Evolutionary conservation across 2,888 invertebrate species (phyloP).

Genomic region (Hesperia comma): DNA sequence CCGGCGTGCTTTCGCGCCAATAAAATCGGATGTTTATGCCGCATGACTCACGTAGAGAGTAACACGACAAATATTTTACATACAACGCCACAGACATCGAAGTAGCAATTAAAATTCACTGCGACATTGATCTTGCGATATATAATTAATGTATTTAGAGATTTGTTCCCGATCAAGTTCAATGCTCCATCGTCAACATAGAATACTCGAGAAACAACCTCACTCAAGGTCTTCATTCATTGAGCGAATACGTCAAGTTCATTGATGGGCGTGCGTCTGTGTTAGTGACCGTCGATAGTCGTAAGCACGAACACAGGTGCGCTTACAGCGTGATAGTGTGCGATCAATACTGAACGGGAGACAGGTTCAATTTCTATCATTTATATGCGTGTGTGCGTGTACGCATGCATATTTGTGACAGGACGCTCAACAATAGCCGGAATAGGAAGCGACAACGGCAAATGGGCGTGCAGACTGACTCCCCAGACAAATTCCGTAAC

Average conservation of each 20-base stretch:
- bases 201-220: conserved; percentile 62
- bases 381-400: conserved; percentile 56
- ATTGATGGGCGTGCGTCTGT: conserved; percentile 63
- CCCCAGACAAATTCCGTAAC: conserved; percentile 74
- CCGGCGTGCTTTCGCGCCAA: conserved; percentile 26
- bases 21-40: conserved; percentile 27
- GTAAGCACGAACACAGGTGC: conserved; percentile 36
- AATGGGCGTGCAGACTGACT: conserved; percentile 68
- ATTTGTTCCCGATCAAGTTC: conserved; percentile 59
- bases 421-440: conserved; percentile 82
- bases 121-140: conserved; percentile 34
- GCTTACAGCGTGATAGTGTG: conserved; percentile 43
- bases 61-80: conserved; percentile 12
- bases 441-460: conserved; percentile 78
- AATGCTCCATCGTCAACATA: conserved; percentile 61
- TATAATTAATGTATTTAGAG: conserved; percentile 37
- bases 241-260: conserved; percentile 65
- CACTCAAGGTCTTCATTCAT: conserved; percentile 71
- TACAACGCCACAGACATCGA: conserved; percentile 3
- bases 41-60: conserved; percentile 23
- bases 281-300: conserved; percentile 46
- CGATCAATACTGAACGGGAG: conserved; percentile 41
- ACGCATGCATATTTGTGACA: conserved; percentile 67
- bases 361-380: conserved; percentile 47
- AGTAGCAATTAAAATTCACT: conserved; percentile 22